Evolutionary conservation across 2,113 vertebrate genomes (phyloP), one percentile per base, ranked within the genome.

Genomic region (Podarcis raffonei): DNA sequence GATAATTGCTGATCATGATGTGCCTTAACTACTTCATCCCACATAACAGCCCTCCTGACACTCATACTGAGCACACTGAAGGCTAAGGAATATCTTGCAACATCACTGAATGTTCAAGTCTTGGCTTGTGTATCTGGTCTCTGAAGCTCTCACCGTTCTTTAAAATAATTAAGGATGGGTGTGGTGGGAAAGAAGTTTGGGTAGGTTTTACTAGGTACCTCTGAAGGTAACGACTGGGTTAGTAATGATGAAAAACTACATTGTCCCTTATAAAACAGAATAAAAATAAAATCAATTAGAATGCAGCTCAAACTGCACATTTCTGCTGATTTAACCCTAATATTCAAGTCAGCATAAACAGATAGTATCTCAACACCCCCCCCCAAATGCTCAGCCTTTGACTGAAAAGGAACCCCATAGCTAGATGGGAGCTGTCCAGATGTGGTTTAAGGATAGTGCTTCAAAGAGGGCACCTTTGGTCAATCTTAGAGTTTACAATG

Each of bases 131-230:
- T 23, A 42, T 72, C 69, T 37, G 20, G 69, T 16, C 84, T 66
- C 76, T n/a, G 78, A 77, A 83, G 87, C 7, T 1, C 59, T n/a
- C 48, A 6, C 85, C 27, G 0, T 75, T 92, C 57, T 83, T 59
- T 80, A 25, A 76, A 77, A 27, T 85, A 23, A 83, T 89, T 18
- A 74, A 37, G 6, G 83, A 84, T 77, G 48, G 48, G 89, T 72
- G 30, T 72, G 65, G 53, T 80, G 59, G 3, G 75, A 23, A 94
- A 71, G 6, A 83, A 23, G 30, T 23, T 30, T 62, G 35, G 25
- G 6, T 37, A 25, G 25, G 27, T 72, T 81, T 68, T 65, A 59
- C 53, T 32, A 53, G 48, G 71, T 23, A 69, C 71, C 9, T 37
- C 77, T 59, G 66, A 66, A 20, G 6, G 16, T 42, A 85, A 85